Percentiles rank a stretch among this genome's conserved stretches.
Conservation (phyloP, 2,888 invertebrate genomes). For the Caradrina kadenii region DNA sequence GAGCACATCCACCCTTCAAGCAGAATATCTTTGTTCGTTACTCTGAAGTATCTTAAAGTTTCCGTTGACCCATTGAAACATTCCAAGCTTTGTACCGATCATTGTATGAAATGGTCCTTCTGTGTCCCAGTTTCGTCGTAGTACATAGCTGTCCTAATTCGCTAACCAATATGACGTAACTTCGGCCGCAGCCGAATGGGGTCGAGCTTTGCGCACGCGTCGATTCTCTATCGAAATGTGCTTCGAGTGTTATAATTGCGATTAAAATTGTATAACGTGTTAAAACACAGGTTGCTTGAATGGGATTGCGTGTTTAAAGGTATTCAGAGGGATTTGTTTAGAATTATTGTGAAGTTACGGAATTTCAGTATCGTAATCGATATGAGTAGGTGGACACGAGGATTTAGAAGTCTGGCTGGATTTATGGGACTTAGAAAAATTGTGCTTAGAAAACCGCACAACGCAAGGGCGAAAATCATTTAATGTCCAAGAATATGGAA, state of each 20-base stretch:
- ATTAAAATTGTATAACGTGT: slow-evolving; percentile 56
- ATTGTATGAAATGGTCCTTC: slow-evolving; percentile 48
- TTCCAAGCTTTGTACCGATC: slow-evolving; percentile 3
- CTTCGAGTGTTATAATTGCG: slow-evolving; percentile 55
- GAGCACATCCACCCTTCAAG: no score
- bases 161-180: slow-evolving; percentile 66
- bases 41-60: neutral
- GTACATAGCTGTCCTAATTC: slow-evolving; percentile 67
- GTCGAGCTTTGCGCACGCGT: slow-evolving; percentile 65
- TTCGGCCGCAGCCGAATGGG: slow-evolving; percentile 65
- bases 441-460: neutral
- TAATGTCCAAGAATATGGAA: no score
- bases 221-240: slow-evolving; percentile 61
- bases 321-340: slow-evolving; percentile 49
- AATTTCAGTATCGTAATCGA: slow-evolving; percentile 29
- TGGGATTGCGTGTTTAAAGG: slow-evolving; percentile 45
- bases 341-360: slow-evolving; percentile 43
- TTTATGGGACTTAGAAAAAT: slow-evolving; percentile 3
- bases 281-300: slow-evolving; percentile 53
- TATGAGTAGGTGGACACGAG: slow-evolving; percentile 31
- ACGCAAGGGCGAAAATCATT: neutral
- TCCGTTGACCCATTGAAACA: neutral
- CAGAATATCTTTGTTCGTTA: neutral
- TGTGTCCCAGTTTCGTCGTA: slow-evolving; percentile 34
- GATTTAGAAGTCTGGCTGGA: slow-evolving; percentile 15